Evolutionary conservation across 2,888 invertebrate genomes (phyloP), one percentile per base, ranked within the genome.

Genomic region (Andrena trimmerana): DNA sequence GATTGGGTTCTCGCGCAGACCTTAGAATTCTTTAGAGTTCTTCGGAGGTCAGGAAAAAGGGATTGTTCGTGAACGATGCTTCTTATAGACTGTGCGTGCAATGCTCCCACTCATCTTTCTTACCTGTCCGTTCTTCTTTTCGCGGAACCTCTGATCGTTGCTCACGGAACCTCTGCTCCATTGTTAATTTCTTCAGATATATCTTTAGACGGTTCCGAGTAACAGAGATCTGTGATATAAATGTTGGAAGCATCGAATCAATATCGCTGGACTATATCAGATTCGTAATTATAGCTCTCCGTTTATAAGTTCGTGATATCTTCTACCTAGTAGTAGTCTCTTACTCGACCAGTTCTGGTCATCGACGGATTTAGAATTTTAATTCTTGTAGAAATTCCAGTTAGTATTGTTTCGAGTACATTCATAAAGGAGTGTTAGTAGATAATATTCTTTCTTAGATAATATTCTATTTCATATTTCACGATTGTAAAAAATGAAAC

Each of bases 51-150:
- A 0, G 33, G 57, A 73, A 73, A 48, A 65, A 36, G 57, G 48
- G 10, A 57, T 73, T 33, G 48, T 27, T 20, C 16, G 20, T 36
- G 20, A 20, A 6, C 1, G 48, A 24, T 42, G 48, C 52, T 74
- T 66, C 66, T 67, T 66, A 13, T 50, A 16, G 20, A 13, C n/a
- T 20, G 20, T 57, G 75, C 78, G 52, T 75, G 29, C 52, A 13
- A 60, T 50, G 52, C n/a, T 52, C 52, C 76, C 76, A 60, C 60
- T 78, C 33, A 52, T 66, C 66, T 78, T 67, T 52, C 50, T 62
- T 78, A 62, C 50, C 66, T 36, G n/a, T n/a, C 10, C 20, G 20
- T 8, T n/a, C 16, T 20, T 36, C 8, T 36, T 60, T 67, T 75
- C 66, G 20, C 6, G 24, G 57, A 75, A 75, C 57, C 36, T 67